Percentiles rank a stretch among this genome's conserved stretches.
phyloP scores from a whole-genome alignment of 2,888 invertebrate genomes.

The Pachymerium ferrugineum region DNA sequence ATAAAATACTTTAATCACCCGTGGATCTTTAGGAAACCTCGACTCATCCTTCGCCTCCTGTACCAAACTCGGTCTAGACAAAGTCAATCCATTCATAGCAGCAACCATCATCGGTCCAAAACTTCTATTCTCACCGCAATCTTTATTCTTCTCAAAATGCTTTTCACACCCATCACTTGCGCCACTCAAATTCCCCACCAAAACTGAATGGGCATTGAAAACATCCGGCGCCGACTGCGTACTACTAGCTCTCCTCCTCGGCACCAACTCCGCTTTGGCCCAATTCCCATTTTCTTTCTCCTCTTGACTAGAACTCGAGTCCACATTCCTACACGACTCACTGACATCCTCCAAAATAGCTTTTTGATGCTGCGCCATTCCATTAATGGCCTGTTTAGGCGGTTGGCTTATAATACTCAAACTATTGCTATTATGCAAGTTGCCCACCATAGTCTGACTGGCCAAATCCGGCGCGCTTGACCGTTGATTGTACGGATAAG shows the following conservation, averaged over 20 bases:
- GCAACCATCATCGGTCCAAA: constrained; percentile 47
- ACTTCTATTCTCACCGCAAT: not conserved
- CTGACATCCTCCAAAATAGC: not conserved
- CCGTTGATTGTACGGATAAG: constrained; percentile 66
- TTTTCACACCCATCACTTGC: not conserved
- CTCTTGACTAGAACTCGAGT: not conserved
- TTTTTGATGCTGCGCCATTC: not conserved
- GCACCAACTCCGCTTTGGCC: too few relatives aligned
- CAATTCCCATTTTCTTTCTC: not conserved
- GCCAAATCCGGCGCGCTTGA: constrained; percentile 74
- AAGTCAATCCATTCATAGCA: constrained; percentile 47
- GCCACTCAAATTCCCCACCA: too few relatives aligned
- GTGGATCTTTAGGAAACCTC: constrained; percentile 46
- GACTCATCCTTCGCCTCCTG: constrained; percentile 40
- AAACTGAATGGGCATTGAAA: too few relatives aligned
- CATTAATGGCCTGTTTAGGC: not conserved
- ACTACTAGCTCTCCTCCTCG: constrained; percentile 33
- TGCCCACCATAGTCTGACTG: constrained; percentile 40
- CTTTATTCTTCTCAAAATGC: not conserved
- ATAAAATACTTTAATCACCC: constrained; percentile 43
- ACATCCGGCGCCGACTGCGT: too few relatives aligned
- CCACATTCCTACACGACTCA: not conserved
- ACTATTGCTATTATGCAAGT: constrained; percentile 40
- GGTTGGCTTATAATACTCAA: constrained; percentile 41
- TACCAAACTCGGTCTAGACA: constrained; percentile 45